These are phyloP conservation scores for Parapsyche elsis DNA, from an alignment of 1,140 invertebrate genomes.

Conservation along the genomic window DNA sequence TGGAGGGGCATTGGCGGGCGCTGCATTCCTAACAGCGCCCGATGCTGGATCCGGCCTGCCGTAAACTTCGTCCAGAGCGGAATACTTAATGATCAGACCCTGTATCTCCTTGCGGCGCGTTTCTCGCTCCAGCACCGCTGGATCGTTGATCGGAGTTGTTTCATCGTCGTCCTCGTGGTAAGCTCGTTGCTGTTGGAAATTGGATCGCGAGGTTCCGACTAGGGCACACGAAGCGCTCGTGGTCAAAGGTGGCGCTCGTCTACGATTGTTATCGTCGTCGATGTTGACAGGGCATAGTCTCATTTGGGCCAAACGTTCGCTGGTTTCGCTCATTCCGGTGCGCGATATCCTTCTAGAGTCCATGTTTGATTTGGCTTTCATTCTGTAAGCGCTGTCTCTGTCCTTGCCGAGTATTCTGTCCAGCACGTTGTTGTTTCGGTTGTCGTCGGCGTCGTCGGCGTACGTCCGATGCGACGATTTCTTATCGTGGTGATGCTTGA, in stretches of 20 bases:
- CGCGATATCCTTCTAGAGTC: conserved; percentile 61
- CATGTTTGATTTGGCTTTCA: conserved; percentile 57
- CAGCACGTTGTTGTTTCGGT: background rate
- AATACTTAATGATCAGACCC: conserved; percentile 81
- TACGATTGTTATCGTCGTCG: conserved; percentile 57
- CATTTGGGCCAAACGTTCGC: conserved; percentile 63
- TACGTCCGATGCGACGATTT: conserved; percentile 56
- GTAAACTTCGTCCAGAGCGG: conserved; percentile 76
- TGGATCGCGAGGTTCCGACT: conserved; percentile 59
- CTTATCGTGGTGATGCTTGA: conserved; percentile 61
- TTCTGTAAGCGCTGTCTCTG: conserved; percentile 65
- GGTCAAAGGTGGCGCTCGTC: conserved; percentile 58
- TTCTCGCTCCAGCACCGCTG: conserved; percentile 74
- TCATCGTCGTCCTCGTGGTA: conserved; percentile 67
- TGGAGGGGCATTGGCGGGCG: conserved; percentile 58
- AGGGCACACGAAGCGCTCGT: conserved; percentile 61
- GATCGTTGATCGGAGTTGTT: conserved; percentile 68
- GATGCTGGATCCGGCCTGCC: conserved; percentile 58
- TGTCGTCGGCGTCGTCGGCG: conserved; percentile 12
- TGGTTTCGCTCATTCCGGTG: conserved; percentile 67
- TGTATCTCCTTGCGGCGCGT: conserved; percentile 84
- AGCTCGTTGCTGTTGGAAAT: conserved; percentile 67
- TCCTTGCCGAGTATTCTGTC: conserved; percentile 61
- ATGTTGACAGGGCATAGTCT: conserved; percentile 68
- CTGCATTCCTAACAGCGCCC: conserved; percentile 60